These are phyloP conservation scores for Drosophila birchii DNA, from an alignment of 2,888 invertebrate species.

Conservation along the genomic window DNA sequence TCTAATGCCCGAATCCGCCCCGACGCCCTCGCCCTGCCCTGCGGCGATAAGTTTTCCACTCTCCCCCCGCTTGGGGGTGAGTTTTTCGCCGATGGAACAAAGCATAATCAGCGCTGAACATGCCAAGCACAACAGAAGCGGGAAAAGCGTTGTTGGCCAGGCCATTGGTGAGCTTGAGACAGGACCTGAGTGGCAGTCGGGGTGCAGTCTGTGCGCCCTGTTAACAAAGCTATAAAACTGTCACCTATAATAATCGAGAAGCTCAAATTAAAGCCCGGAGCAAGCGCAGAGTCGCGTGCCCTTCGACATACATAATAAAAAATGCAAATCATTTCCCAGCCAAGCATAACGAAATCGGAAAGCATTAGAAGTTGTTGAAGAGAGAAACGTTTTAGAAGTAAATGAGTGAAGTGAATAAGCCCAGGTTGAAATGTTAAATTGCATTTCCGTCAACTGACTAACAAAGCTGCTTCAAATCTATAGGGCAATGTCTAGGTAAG, in stretches of 20 bases:
- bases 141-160: constrained; percentile 19
- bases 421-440: not conserved
- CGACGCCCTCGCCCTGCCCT: constrained; percentile 32
- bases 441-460: not conserved
- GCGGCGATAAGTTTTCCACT: constrained; percentile 59
- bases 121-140: constrained; percentile 65
- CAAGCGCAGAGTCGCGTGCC: constrained; percentile 59
- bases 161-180: not conserved
- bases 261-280: constrained; percentile 33
- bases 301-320: constrained; percentile 23
- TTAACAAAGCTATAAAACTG: constrained; percentile 83
- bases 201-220: constrained; percentile 50
- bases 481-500: too few relatives aligned
- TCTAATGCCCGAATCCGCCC: constrained; percentile 56
- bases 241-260: constrained; percentile 69
- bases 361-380: not conserved
- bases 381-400: not conserved
- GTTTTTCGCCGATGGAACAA: constrained; percentile 57
- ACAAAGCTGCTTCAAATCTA: not conserved
- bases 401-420: not conserved
- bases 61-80: constrained; percentile 50
- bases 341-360: constrained; percentile 3
- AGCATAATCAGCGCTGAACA: constrained; percentile 75
- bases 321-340: constrained; percentile 22
- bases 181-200: constrained; percentile 3